Evolutionary conservation across 2,888 invertebrate species (phyloP), one percentile per base, ranked within the genome.

Genomic region (Athrips mouffetella): DNA sequence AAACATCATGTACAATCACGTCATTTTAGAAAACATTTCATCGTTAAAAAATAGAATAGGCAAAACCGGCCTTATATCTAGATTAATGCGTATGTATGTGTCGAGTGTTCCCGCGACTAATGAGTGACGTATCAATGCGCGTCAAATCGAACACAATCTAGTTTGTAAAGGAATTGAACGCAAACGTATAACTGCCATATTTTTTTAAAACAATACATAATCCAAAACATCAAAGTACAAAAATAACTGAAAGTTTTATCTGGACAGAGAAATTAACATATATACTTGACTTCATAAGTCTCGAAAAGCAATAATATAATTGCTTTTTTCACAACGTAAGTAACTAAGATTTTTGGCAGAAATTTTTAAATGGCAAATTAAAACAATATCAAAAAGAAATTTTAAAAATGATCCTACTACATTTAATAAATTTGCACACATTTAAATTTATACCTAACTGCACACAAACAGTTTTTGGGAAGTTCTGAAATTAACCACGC

Each of bases 101-200:
- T 11, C 8, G 45, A 16, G 64, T 60, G 63, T 57, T 58, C 23
- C 4, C 10, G 57, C 21, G n/a, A n/a, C 1, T 18, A 1, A 18
- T 2, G 11, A 33, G 16, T 33, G 33, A 1, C 6, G 7, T 13
- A 16, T 16, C 7, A 60, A 63, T 60, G 58, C 59, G 60, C 47
- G 46, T 67, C 66, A 65, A 67, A 64, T 54, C 55, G 60, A 57
- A 57, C 52, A 59, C 48, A 47, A 56, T 53, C 48, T 70, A 70
- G 63, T 66, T 70, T 58, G 63, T 67, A 71, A 79, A 76, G 85
- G 85, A 87, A 87, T 87, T 87, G 85, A 87, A 80, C 70, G 73
- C 75, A 79, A 79, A 74, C 65, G 77, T 77, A n/a, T n/a, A n/a
- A 87, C 87, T 87, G 87, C 86, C 87, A 87, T 80, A 80, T 75